A percentile compares a stretch with the other conserved stretches of the same genome.
Evolutionary conservation across 2,888 invertebrate species (phyloP).

Genomic region (Galerucella calmariensis): DNA sequence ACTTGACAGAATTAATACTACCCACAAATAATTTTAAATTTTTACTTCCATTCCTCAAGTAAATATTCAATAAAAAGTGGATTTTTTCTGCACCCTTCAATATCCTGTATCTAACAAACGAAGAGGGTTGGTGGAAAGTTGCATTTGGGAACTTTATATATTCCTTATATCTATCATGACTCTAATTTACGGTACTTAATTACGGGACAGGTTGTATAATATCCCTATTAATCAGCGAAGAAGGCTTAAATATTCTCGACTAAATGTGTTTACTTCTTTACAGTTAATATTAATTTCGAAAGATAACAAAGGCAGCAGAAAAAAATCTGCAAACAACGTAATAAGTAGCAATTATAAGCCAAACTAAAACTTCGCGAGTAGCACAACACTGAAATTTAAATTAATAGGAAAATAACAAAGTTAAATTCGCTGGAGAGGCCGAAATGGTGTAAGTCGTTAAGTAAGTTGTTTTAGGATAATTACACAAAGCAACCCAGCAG

Average conservation of each 20-base stretch:
- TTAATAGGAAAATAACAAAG: slow-evolving; percentile 33
- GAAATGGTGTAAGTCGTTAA: slow-evolving; percentile 32
- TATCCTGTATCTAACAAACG: too few species aligned
- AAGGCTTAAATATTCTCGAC: neutral
- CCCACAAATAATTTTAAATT: too few species aligned
- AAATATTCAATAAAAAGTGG: too few species aligned
- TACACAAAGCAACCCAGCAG: slow-evolving; percentile 13
- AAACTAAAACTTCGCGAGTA: slow-evolving; percentile 5
- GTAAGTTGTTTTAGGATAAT: slow-evolving; percentile 35
- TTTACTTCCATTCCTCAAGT: too few species aligned
- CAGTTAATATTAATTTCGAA: neutral
- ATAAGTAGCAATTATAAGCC: slow-evolving; percentile 2
- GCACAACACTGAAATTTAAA: slow-evolving; percentile 29
- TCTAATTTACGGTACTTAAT: too few species aligned
- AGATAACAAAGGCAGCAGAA: neutral
- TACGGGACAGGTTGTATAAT: too few species aligned
- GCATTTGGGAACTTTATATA: too few species aligned
- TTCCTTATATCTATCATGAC: too few species aligned
- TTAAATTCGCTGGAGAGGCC: slow-evolving; percentile 14
- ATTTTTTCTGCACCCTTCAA: too few species aligned
- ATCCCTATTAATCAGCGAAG: too few species aligned
- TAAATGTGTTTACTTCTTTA: neutral
- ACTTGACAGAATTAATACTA: too few species aligned
- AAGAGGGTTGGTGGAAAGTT: too few species aligned
- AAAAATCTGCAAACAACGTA: neutral